A percentile compares a stretch with the other conserved stretches of the same genome.
phyloP scores from a whole-genome alignment of 92 coral and sea anemone genomes.

The Parazoanthus swiftii region DNA sequence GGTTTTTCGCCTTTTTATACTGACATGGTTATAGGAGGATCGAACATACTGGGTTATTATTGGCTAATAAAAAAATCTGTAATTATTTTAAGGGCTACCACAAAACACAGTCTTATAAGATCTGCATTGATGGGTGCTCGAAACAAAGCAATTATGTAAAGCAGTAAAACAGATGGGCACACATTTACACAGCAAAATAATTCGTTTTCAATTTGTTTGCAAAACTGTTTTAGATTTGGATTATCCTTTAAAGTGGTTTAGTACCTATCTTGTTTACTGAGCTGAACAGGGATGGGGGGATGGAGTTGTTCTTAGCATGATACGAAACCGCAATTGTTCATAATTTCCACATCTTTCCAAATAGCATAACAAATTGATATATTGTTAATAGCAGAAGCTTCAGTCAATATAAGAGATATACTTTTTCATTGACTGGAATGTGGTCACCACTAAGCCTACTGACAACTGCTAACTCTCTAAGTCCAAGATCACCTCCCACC shows the following conservation, averaged over 20 bases:
- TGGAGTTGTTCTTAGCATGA: not conserved
- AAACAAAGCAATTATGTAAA: not conserved
- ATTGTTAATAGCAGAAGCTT: not conserved
- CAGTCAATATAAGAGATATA: not conserved
- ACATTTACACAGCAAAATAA: not conserved
- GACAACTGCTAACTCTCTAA: not conserved
- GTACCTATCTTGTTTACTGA: not conserved
- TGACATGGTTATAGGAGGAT: no score
- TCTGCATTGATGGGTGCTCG: not conserved
- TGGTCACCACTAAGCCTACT: not conserved
- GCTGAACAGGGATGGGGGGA: not conserved
- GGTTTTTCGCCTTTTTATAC: no score
- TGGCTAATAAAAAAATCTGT: not conserved
- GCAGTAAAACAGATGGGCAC: not conserved
- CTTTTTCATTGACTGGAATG: not conserved
- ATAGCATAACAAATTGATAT: not conserved
- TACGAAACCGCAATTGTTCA: not conserved
- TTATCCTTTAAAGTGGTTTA: not conserved
- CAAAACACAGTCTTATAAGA: not conserved
- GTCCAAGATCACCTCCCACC: not conserved
- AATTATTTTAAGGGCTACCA: not conserved
- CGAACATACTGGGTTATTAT: not conserved
- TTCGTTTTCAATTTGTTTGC: not conserved
- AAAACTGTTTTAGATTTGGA: not conserved
- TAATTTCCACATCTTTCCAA: not conserved